Evolutionary conservation across 2,113 vertebrate species (phyloP).

Genomic region (Misgurnus mizolepis): DNA sequence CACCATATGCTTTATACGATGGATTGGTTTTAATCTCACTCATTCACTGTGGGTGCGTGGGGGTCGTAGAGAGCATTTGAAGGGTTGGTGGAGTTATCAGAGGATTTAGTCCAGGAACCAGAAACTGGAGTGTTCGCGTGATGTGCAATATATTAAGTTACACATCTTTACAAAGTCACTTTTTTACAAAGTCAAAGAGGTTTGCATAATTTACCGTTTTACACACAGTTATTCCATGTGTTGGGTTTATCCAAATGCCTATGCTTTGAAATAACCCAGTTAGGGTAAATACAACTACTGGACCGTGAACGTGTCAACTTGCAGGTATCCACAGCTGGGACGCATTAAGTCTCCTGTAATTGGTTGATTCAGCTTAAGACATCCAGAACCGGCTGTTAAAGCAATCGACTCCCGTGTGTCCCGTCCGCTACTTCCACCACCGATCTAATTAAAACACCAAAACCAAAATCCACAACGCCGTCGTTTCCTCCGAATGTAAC

Average conservation of each 20-base stretch:
- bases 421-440: not conserved
- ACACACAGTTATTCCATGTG: not conserved
- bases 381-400: not conserved
- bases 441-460: conserved; percentile 21
- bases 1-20: conserved; percentile 41
- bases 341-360: conserved; percentile 11
- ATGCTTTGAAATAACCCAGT: not conserved
- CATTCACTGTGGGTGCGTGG: not conserved
- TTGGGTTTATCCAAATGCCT: not conserved
- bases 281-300: not conserved
- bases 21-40: conserved; percentile 53
- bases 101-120: not conserved
- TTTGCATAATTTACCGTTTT: not conserved
- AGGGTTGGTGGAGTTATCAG: not conserved
- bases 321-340: conserved; percentile 13
- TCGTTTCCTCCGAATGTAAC: not conserved
- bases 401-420: conserved; percentile 1
- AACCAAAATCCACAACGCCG: not conserved
- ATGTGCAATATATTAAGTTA: not conserved
- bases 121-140: not conserved
- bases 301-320: not conserved
- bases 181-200: not conserved
- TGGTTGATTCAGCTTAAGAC: conserved; percentile 15
- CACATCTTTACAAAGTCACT: not conserved
- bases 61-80: not conserved